Evolutionary conservation across 1,140 invertebrate genomes (phyloP).

Genomic region (Drosophila bocqueti): DNA sequence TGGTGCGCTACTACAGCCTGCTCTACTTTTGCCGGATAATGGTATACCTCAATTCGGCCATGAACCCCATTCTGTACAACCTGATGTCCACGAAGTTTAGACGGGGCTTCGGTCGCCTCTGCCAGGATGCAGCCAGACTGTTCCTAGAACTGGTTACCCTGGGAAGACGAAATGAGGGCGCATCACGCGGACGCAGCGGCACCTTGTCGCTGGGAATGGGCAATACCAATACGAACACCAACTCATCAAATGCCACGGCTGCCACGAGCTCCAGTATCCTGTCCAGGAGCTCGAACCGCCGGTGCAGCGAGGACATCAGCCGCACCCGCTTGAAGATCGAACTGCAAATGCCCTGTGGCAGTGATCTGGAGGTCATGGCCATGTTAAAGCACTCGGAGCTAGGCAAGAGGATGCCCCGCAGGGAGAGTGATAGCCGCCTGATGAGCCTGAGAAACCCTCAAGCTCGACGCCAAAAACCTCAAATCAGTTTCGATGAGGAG

Average conservation of each 20-base stretch:
- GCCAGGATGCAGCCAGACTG: slow-evolving; percentile 76
- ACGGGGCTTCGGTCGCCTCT: slow-evolving; percentile 91
- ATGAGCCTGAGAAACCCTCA: slow-evolving; percentile 30
- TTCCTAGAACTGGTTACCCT: slow-evolving; percentile 64
- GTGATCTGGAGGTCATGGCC: slow-evolving; percentile 74
- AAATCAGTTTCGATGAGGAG: slow-evolving; percentile 79
- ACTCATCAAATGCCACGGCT: slow-evolving; percentile 63
- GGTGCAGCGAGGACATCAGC: slow-evolving; percentile 72
- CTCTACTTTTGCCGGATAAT: slow-evolving; percentile 94
- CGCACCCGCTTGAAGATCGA: slow-evolving; percentile 76
- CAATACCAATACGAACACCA: slow-evolving; percentile 67
- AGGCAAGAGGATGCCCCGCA: slow-evolving; percentile 25
- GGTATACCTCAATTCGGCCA: slow-evolving; percentile 95
- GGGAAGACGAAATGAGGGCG: slow-evolving; percentile 36
- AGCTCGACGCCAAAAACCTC: slow-evolving; percentile 49
- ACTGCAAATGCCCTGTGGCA: slow-evolving; percentile 72
- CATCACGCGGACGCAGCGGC: slow-evolving; percentile 54
- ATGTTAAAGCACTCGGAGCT: slow-evolving; percentile 66
- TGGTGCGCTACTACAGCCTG: slow-evolving; percentile 93
- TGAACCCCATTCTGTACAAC: slow-evolving; percentile 96
- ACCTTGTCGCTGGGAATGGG: slow-evolving; percentile 57
- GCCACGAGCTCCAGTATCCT: slow-evolving; percentile 77
- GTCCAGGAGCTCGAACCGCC: slow-evolving; percentile 76
- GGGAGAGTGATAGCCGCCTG: slow-evolving; percentile 59
- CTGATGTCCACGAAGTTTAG: slow-evolving; percentile 97